phyloP scores from a whole-genome alignment of 2,113 vertebrate species.

The Amia ocellicauda region DNA sequence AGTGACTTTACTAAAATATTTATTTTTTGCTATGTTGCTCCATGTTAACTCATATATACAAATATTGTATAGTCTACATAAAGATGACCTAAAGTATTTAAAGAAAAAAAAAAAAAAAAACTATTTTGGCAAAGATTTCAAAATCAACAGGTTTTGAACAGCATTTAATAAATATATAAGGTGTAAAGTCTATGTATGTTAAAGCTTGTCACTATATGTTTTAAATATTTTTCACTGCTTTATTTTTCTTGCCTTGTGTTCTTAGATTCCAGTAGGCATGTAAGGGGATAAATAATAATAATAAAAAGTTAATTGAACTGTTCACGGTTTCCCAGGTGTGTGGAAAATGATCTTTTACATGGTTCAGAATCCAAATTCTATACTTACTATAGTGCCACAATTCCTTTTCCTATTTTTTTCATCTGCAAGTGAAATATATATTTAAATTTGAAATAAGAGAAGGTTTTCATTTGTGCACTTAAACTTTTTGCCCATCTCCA shows the following conservation, averaged over 20 bases:
- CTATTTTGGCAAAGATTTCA: constrained; percentile 61
- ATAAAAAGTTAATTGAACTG: not conserved
- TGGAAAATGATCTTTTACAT: constrained; percentile 19
- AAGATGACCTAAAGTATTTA: constrained; percentile 48
- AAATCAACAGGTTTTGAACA: constrained; percentile 63
- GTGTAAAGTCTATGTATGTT: constrained; percentile 64
- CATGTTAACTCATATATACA: constrained; percentile 65
- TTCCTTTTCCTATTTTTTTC: no score
- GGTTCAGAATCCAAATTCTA: constrained; percentile 27
- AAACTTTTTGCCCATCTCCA: no score
- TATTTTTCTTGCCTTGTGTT: constrained; percentile 27
- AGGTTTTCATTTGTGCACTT: no score
- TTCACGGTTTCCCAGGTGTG: not conserved
- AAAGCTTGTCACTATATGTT: constrained; percentile 56
- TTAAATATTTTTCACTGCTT: constrained; percentile 47
- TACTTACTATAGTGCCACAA: no score
- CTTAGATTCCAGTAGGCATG: not conserved
- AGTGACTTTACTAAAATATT: constrained; percentile 77
- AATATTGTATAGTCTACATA: constrained; percentile 63
- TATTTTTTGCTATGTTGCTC: constrained; percentile 81
- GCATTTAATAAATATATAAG: constrained; percentile 48
- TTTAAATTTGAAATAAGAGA: no score
- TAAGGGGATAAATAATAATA: not conserved
- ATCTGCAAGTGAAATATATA: no score
- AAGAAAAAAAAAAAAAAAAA: constrained; percentile 49